A percentile compares a stretch with the other conserved stretches of the same genome.
Conservation (phyloP, 2,113 vertebrate species). For the Tricholaema leucomelas region DNA sequence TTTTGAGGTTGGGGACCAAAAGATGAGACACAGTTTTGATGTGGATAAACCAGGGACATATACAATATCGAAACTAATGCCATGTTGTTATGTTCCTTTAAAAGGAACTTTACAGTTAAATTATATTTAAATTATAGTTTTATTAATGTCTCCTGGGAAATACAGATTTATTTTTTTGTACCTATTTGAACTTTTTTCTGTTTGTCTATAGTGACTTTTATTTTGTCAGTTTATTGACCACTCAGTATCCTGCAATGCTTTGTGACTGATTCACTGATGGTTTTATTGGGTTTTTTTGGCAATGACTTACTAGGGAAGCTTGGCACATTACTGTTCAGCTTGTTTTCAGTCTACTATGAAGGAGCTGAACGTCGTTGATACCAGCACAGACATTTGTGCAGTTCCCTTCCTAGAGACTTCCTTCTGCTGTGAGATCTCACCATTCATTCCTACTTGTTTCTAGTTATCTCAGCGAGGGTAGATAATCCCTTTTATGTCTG, state of each 20-base stretch:
- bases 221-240: not conserved
- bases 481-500: not conserved
- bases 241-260: not conserved
- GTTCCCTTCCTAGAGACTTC: not conserved
- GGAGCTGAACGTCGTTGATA: not conserved
- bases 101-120: not conserved
- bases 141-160: not conserved
- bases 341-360: not conserved
- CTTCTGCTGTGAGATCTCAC: not conserved
- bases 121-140: not conserved
- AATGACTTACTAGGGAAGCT: not conserved
- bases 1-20: not conserved
- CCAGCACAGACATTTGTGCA: not conserved
- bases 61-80: not conserved
- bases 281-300: not conserved
- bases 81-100: not conserved
- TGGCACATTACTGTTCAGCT: not conserved
- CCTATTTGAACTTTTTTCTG: not conserved
- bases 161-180: not conserved
- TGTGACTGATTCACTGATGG: not conserved
- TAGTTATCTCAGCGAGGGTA: not conserved
- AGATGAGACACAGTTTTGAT: not conserved
- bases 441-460: not conserved
- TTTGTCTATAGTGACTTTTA: not conserved
- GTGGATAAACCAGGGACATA: not conserved